Evolutionary conservation across 2,888 invertebrate genomes (phyloP).

Genomic region (Dysmachus trigonus): DNA sequence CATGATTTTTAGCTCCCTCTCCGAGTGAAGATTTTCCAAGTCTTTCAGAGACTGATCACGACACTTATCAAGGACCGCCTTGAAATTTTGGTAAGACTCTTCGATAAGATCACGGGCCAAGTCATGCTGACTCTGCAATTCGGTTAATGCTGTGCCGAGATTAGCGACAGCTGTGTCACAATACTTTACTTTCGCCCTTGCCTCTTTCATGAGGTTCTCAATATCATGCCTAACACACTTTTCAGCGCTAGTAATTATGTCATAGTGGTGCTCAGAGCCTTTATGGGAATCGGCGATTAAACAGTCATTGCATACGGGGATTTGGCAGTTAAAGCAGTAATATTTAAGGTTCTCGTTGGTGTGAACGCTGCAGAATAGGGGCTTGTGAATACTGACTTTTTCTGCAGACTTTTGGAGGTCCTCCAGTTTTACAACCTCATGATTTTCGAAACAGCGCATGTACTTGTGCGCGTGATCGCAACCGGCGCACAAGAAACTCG

Average conservation of each 20-base stretch:
- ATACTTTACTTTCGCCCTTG: constrained; percentile 77
- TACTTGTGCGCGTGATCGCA: constrained; percentile 96
- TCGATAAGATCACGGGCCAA: constrained; percentile 84
- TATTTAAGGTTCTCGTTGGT: constrained; percentile 84
- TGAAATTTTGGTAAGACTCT: constrained; percentile 81
- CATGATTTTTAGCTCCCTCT: constrained; percentile 89
- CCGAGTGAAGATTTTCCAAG: constrained; percentile 80
- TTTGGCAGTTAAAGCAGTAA: constrained; percentile 87
- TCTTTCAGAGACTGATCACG: constrained; percentile 79
- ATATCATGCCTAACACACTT: constrained; percentile 81
- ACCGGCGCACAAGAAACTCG: constrained; percentile 90
- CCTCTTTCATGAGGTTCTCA: constrained; percentile 76
- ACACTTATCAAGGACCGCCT: constrained; percentile 81
- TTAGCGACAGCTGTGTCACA: constrained; percentile 80
- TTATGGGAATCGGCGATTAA: constrained; percentile 79
- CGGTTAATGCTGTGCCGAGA: constrained; percentile 82
- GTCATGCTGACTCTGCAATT: constrained; percentile 87
- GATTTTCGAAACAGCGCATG: constrained; percentile 97
- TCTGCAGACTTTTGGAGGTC: constrained; percentile 79
- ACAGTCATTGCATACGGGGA: constrained; percentile 89
- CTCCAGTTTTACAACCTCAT: constrained; percentile 88
- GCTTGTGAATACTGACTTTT: constrained; percentile 86
- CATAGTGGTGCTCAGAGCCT: constrained; percentile 83
- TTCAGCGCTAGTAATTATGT: constrained; percentile 83
- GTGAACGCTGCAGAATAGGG: constrained; percentile 85